Evolutionary conservation across 2,888 invertebrate genomes (phyloP).

Genomic region (Mesorhabditis belari): DNA sequence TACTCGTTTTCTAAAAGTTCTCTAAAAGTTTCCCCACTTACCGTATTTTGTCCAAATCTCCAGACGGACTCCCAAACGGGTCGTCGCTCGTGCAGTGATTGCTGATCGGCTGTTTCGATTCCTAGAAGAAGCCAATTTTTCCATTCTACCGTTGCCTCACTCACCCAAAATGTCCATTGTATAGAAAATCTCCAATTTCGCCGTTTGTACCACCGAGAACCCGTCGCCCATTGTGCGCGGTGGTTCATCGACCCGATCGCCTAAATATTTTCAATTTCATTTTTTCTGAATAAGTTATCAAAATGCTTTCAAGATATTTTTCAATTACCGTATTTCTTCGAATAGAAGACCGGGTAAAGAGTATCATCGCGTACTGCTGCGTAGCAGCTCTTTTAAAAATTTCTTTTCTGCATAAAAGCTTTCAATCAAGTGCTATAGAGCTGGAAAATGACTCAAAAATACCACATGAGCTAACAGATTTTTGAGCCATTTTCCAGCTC

Average conservation of each 20-base stretch:
- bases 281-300: no score
- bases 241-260: slow-evolving; percentile 58
- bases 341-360: background rate
- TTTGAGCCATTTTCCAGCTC: no score
- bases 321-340: background rate
- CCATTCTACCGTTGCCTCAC: slow-evolving; percentile 2
- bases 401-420: no score
- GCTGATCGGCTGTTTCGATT: slow-evolving; percentile 13
- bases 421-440: no score
- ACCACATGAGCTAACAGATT: no score
- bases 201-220: slow-evolving; percentile 90
- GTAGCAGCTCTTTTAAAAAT: no score
- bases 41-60: slow-evolving; percentile 80
- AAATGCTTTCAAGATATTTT: no score
- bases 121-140: background rate
- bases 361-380: no score
- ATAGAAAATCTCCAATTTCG: slow-evolving; percentile 86
- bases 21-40: background rate
- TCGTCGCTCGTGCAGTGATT: slow-evolving; percentile 20
- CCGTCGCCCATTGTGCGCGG: slow-evolving; percentile 90
- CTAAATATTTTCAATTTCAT: background rate
- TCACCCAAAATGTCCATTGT: slow-evolving; percentile 91
- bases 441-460: no score
- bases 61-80: slow-evolving; percentile 47
- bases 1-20: no score